Base-by-base conservation (phyloP, 2,113 vertebrate genomes). In the Aythya baeri region DNA sequence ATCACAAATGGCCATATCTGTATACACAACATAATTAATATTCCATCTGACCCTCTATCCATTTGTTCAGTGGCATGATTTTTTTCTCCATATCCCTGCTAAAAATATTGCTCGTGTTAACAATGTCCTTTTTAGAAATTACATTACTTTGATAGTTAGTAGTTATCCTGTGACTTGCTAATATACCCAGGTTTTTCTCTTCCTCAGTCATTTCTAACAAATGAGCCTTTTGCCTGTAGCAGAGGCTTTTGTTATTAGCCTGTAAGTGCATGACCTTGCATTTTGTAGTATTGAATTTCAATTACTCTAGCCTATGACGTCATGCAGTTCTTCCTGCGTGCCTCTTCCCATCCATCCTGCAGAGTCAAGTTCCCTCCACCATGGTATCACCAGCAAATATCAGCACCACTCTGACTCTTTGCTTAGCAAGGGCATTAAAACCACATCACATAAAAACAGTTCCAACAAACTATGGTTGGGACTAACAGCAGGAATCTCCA, bases 221-320 rank as follows among this genome's bases (percentile, higher is more conserved):
- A 97, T 70, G 70, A 91, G 74, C 65, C 81, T 89, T 86, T 79
- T 76, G 91, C 29, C 49, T 79, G 66, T 68, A 89, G 74, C 66
- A 86, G 77, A 89, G 38, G 58, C 81, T 95, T 96, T 95, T 65
- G 70, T 94, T 95, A 79, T 91, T 84, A 94, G 73, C 74, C 83
- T 0, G 0, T 82, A 91, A 94, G 91, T 84, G 73, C 93, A 92
- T 76, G 93, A 95, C 93, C 93, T 92, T 93, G 93, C 93, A 91
- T 96, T 97, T 91, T 91, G 70, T 18, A 79, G 77, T 92, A 93
- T 93, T 92, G 95, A 95, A 92, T 96, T 97, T 96, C 94, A 91
- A 62, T 97, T 94, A 95, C 86, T 93, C 20, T 50, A 91, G 89
- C 29, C 77, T 86, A 34, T 23, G 46, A 86, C 49, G 4, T 96